Conservation (phyloP, 1,140 invertebrate species). For the Mycetomoellerius zeteki region DNA sequence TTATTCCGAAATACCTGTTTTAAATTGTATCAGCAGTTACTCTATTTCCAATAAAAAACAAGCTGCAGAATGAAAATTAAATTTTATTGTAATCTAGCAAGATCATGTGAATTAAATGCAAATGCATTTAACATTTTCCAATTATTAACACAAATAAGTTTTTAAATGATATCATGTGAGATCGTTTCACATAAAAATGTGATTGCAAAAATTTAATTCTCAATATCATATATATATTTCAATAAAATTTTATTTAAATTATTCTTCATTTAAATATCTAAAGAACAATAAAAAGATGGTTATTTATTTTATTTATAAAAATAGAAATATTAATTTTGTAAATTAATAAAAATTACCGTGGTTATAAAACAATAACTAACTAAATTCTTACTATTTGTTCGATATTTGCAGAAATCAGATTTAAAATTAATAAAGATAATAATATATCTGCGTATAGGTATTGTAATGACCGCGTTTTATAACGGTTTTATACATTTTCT, state of each 20-base stretch:
- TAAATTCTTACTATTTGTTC: not conserved
- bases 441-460: not conserved
- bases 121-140: not conserved
- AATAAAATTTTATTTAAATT: not conserved
- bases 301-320: too few species aligned
- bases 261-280: not conserved
- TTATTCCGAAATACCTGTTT: not conserved
- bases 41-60: not conserved
- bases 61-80: not conserved
- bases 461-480: not conserved
- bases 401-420: not conserved
- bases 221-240: not conserved
- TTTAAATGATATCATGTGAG: not conserved
- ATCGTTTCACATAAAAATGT: not conserved
- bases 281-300: not conserved
- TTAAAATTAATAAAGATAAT: not conserved
- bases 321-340: not conserved
- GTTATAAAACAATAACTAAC: not conserved
- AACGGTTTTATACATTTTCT: not conserved
- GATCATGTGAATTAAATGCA: not conserved
- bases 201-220: not conserved
- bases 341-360: not conserved
- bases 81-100: conserved; percentile 18
- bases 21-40: not conserved
- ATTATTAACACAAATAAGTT: conserved; percentile 12